These are phyloP conservation scores for Hemiscyllium ocellatum DNA, from an alignment of 2,113 vertebrate genomes.

Conservation along the genomic window DNA sequence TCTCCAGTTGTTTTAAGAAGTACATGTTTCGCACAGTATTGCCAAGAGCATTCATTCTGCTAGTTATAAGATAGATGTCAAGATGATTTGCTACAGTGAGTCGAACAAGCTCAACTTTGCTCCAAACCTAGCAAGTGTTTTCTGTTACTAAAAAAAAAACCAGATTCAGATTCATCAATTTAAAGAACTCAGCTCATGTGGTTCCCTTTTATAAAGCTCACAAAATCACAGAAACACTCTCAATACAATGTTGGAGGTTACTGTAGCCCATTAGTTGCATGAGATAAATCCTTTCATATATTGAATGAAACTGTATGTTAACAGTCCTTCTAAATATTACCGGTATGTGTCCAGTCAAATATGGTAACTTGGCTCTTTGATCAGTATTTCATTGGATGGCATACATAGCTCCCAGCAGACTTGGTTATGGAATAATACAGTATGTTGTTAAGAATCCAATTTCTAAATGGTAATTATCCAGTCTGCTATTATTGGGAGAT, in stretches of 20 bases:
- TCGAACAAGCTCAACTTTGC: conserved; percentile 26
- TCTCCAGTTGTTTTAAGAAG: conserved; percentile 28
- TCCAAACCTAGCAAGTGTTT: conserved; percentile 34
- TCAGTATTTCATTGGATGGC: neutral
- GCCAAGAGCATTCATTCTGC: conserved; percentile 32
- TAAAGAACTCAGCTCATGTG: neutral
- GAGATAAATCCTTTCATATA: conserved; percentile 18
- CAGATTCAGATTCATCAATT: conserved; percentile 14
- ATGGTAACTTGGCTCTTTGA: neutral
- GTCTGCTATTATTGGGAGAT: neutral
- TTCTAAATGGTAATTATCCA: neutral
- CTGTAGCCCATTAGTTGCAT: neutral
- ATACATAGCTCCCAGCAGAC: conserved; percentile 8
- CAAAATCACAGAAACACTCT: neutral
- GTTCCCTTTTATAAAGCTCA: conserved; percentile 27
- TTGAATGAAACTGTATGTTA: conserved; percentile 23
- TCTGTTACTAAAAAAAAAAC: conserved; percentile 14
- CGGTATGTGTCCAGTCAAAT: conserved; percentile 9
- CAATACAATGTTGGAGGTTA: neutral
- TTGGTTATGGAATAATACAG: neutral
- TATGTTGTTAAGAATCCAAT: neutral
- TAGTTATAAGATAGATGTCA: conserved; percentile 25
- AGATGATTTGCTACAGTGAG: conserved; percentile 32
- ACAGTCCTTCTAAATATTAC: neutral
- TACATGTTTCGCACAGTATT: conserved; percentile 9